phyloP scores from a whole-genome alignment of 2,797 vertebrate species.

The Megaceryle alcyon region DNA sequence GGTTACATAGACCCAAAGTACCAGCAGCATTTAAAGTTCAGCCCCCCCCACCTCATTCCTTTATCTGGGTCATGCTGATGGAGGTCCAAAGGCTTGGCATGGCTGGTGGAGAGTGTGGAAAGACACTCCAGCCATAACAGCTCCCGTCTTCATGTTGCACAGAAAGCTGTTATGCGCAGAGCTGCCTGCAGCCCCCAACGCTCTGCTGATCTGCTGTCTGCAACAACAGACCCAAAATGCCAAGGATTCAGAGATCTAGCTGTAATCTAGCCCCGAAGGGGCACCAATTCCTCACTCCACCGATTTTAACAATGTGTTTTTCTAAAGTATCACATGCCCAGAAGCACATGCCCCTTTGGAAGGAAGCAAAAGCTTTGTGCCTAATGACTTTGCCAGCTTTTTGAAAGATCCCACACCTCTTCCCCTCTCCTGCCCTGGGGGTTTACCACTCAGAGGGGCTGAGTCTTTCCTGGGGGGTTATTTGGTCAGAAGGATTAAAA shows the following conservation, averaged over 20 bases:
- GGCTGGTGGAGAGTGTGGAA: not conserved
- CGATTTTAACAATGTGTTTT: not conserved
- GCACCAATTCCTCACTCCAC: not conserved
- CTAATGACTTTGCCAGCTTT: not conserved
- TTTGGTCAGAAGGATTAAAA: not conserved
- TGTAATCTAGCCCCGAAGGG: not conserved
- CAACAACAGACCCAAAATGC: rapidly evolving
- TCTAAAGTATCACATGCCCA: not conserved
- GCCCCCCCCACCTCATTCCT: not conserved
- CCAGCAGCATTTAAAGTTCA: not conserved
- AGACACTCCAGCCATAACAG: not conserved
- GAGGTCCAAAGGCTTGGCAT: not conserved
- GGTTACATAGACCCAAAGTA: not conserved
- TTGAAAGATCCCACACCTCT: not conserved
- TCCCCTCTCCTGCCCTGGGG: not conserved
- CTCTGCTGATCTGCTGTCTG: not conserved
- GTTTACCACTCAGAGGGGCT: not conserved
- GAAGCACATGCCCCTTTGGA: not conserved
- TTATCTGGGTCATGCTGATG: rapidly evolving
- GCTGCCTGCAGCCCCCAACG: not conserved
- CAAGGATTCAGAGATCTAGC: not conserved
- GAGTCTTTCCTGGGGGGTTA: not conserved
- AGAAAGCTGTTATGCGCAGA: not conserved
- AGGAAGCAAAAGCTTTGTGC: not conserved
- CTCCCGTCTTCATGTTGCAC: not conserved